A percentile compares a stretch with the other conserved stretches of the same genome.
These are phyloP conservation scores for Philopedon plagiatum DNA, from an alignment of 2,888 invertebrate species.

Conservation along the genomic window DNA sequence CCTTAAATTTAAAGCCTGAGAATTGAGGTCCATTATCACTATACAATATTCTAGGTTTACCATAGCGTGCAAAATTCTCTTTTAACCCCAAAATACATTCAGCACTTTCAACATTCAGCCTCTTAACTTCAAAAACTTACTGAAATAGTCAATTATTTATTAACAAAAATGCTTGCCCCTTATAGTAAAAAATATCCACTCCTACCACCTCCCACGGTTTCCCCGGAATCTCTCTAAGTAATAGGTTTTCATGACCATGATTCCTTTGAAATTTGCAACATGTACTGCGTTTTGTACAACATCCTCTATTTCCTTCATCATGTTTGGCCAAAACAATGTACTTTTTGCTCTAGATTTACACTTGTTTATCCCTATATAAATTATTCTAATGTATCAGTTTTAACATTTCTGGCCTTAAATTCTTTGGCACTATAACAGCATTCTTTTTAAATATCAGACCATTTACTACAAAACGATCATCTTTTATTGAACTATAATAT, in stretches of 20 bases:
- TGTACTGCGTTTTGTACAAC: slow-evolving; percentile 31
- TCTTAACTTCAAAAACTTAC: slow-evolving; percentile 31
- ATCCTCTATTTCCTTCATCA: slow-evolving; percentile 41
- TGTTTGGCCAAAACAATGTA: slow-evolving; percentile 55
- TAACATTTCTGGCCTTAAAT: slow-evolving; percentile 40
- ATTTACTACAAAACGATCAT: slow-evolving; percentile 39
- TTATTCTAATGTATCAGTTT: slow-evolving; percentile 42
- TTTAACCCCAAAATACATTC: not conserved
- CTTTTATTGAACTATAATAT: slow-evolving; percentile 38
- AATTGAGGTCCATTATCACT: slow-evolving; percentile 34
- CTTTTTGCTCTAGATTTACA: slow-evolving; percentile 49
- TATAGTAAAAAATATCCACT: slow-evolving; percentile 34
- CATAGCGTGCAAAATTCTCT: not conserved
- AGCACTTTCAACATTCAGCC: slow-evolving; percentile 9
- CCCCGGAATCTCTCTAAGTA: slow-evolving; percentile 22
- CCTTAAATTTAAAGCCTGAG: slow-evolving; percentile 26
- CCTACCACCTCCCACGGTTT: slow-evolving; percentile 30
- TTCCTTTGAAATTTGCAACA: slow-evolving; percentile 49
- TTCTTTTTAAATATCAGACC: slow-evolving; percentile 50
- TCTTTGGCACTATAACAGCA: slow-evolving; percentile 47
- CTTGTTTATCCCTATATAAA: slow-evolving; percentile 55
- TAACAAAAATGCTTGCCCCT: slow-evolving; percentile 7
- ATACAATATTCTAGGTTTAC: slow-evolving; percentile 14
- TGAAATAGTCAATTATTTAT: slow-evolving; percentile 32
- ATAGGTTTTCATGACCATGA: slow-evolving; percentile 22